These are phyloP conservation scores for Ellobius talpinus DNA, from an alignment of 2,113 vertebrate species.

Conservation along the genomic window DNA sequence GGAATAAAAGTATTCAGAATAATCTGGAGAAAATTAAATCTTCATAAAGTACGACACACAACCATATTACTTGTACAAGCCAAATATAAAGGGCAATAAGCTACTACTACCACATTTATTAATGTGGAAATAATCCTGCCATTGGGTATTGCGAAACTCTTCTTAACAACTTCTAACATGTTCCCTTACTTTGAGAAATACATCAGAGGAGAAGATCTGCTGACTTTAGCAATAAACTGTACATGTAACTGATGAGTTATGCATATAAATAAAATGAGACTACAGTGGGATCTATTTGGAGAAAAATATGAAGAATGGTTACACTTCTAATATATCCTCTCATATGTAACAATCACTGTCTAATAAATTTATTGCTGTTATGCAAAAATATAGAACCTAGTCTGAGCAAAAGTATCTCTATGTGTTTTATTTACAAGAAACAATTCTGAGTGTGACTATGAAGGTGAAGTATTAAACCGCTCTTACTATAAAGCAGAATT, in stretches of 20 bases:
- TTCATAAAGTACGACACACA: conserved; percentile 22
- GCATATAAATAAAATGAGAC: conserved; percentile 12
- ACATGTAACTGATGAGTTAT: background rate
- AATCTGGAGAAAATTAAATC: conserved; percentile 35
- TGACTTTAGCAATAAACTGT: background rate
- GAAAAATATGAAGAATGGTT: background rate
- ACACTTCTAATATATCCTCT: background rate
- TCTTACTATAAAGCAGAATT: background rate
- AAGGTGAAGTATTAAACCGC: background rate
- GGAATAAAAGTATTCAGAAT: background rate
- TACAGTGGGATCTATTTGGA: conserved; percentile 29
- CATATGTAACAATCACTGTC: conserved; percentile 25
- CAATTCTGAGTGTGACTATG: background rate
- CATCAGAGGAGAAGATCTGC: background rate
- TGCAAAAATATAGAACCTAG: background rate
- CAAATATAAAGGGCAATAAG: background rate
- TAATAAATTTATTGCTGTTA: background rate
- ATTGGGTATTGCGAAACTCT: conserved; percentile 8
- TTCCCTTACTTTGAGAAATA: conserved; percentile 33
- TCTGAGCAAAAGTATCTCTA: conserved; percentile 6
- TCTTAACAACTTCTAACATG: background rate
- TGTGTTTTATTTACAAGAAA: conserved; percentile 27
- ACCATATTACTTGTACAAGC: conserved; percentile 10
- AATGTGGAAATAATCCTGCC: background rate
- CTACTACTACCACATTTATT: background rate